Conservation (phyloP, 2,888 invertebrate species). For the Hofmannophila pseudospretella region DNA sequence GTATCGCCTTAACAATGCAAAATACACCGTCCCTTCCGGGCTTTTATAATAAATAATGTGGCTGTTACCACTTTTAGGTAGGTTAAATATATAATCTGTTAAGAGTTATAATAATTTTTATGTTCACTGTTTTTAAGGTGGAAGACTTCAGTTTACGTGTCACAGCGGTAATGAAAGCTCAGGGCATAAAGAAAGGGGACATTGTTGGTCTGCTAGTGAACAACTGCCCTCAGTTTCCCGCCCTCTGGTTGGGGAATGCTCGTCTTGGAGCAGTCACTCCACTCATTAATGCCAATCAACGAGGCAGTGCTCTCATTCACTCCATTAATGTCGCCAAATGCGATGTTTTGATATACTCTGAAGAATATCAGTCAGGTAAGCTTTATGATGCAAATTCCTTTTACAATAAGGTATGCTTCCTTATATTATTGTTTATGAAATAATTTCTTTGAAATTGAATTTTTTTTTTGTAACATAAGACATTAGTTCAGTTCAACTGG, state of each 20-base stretch:
- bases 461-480: no score
- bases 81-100: no score
- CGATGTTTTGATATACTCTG: slow-evolving; percentile 89
- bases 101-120: no score
- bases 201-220: slow-evolving; percentile 93
- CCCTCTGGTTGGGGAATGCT: slow-evolving; percentile 94
- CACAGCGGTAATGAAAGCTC: slow-evolving; percentile 86
- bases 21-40: no score
- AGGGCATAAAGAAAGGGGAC: slow-evolving; percentile 91
- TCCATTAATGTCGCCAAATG: slow-evolving; percentile 92
- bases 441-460: no score
- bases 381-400: no score
- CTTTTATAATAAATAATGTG: no score
- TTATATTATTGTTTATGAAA: no score
- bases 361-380: slow-evolving; percentile 81
- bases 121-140: slow-evolving; percentile 79
- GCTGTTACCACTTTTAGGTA: no score
- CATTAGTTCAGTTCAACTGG: no score
- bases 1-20: no score
- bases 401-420: no score
- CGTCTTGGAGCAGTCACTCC: slow-evolving; percentile 92
- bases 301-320: slow-evolving; percentile 89
- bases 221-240: slow-evolving; percentile 94
- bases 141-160: slow-evolving; percentile 92
- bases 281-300: slow-evolving; percentile 95